A percentile compares a stretch with the other conserved stretches of the same genome.
Conservation (phyloP, 1,140 invertebrate species). For the Solen grandis region DNA sequence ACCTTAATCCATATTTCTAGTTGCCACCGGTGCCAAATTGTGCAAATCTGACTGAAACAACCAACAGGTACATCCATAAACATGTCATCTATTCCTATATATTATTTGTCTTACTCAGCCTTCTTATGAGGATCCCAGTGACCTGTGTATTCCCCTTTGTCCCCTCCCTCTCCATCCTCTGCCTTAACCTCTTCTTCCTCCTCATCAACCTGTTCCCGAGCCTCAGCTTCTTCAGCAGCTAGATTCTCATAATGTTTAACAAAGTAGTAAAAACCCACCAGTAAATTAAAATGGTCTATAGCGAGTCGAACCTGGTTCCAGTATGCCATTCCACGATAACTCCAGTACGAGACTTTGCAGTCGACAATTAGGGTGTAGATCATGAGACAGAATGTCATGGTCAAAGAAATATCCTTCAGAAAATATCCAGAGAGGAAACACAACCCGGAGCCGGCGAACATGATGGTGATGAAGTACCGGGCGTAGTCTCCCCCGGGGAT, state of each 20-base stretch:
- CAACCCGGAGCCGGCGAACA: slow-evolving; percentile 61
- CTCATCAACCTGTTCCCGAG: neutral
- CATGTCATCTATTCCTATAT: too few relatives aligned
- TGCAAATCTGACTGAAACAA: too few relatives aligned
- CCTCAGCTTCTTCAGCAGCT: slow-evolving; percentile 7
- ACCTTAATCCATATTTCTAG: too few relatives aligned
- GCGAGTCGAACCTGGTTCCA: slow-evolving; percentile 66
- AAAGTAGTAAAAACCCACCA: slow-evolving; percentile 61
- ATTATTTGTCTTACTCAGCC: neutral
- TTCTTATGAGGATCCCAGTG: neutral
- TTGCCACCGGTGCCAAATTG: too few relatives aligned
- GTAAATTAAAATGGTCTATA: slow-evolving; percentile 56
- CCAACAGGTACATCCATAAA: too few relatives aligned
- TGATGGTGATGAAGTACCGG: slow-evolving; percentile 60
- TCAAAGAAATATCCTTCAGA: slow-evolving; percentile 63
- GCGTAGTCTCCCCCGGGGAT: slow-evolving; percentile 63
- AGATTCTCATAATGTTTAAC: slow-evolving; percentile 57
- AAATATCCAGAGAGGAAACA: slow-evolving; percentile 71
- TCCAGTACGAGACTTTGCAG: slow-evolving; percentile 63
- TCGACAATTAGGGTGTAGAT: slow-evolving; percentile 56
- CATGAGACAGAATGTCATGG: slow-evolving; percentile 47
- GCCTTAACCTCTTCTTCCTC: slow-evolving; percentile 29
- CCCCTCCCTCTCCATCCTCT: neutral
- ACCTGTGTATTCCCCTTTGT: slow-evolving; percentile 9
- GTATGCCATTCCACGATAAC: slow-evolving; percentile 58